Evolutionary conservation across 2,888 invertebrate species (phyloP), one percentile per base, ranked within the genome.

Genomic region (Hypselothyrea guttata): DNA sequence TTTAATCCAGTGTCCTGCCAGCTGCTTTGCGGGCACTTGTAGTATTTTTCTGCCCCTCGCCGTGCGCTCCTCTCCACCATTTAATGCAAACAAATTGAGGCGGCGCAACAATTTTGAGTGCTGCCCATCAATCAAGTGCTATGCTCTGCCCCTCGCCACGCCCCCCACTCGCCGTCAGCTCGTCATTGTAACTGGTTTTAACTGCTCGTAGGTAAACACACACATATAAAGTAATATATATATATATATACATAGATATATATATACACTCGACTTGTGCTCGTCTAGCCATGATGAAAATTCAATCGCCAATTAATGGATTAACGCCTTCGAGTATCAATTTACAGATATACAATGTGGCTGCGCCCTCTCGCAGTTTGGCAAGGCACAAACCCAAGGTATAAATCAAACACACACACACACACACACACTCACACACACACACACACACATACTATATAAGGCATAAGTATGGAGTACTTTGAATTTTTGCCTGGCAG

Each of bases 271-370:
- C 53, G 35, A 51, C 35, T 45, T 30, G 28, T 22, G 34, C 40
- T 28, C 13, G 9, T 13, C 18, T 37, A 46, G 27, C 38, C 16
- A n/a, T n/a, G n/a, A n/a, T 31, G 11, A 33, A 44, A 11, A 8
- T 9, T 18, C 27, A 40, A 30, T 31, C 28, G 42, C 7, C 51
- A 59, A 63, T 55, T 55, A 55, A 70, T 63, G 59, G 68, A 76
- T 66, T 77, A 77, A 76, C 75, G 52, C 75, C 69, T 66, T 54
- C 52, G 64, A 56, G 75, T 76, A 77, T 85, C 69, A 75, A 78
- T 70, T 89, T 88, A 63, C 89, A 88, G 88, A 85, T 87, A 71
- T 86, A 58, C 89, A 88, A 76, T 89, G 89, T 81, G 89, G 89
- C 77, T 89, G 89, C 79, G 83, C 88, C 62, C 85, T 89, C 65